Conservation (phyloP, 2,113 vertebrate genomes). For the Hippocampus comes region DNA sequence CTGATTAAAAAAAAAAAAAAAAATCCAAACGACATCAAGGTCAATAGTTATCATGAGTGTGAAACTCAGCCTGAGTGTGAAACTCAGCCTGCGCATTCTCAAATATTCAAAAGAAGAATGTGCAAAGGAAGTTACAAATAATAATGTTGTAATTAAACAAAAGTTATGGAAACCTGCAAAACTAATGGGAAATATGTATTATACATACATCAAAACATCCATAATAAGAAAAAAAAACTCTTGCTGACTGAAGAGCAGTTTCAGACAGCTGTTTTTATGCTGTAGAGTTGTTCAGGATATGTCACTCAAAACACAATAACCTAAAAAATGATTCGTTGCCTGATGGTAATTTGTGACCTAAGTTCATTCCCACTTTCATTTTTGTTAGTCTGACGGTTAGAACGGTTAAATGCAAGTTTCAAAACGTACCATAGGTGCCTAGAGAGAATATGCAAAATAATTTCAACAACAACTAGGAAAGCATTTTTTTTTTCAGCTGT, state of each 20-base stretch:
- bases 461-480: background rate
- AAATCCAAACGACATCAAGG: background rate
- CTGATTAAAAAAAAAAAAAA: background rate
- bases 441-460: slow-evolving; percentile 15
- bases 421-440: slow-evolving; percentile 11
- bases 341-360: slow-evolving; percentile 25
- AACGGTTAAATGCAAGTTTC: slow-evolving; percentile 23
- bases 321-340: slow-evolving; percentile 4
- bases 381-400: slow-evolving; percentile 24
- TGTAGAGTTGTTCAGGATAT: slow-evolving; percentile 8
- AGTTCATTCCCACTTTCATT: slow-evolving; percentile 14
- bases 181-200: background rate
- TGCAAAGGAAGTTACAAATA: background rate
- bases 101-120: background rate
- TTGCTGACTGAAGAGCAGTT: background rate
- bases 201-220: background rate
- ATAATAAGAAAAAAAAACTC: background rate
- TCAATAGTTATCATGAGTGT: background rate
- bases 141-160: background rate
- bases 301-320: slow-evolving; percentile 9
- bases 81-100: background rate
- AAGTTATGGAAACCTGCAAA: background rate
- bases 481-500: slow-evolving; percentile 12
- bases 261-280: slow-evolving; percentile 16
- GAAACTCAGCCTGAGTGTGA: background rate